These are phyloP conservation scores for Orthosia cruda DNA, from an alignment of 2,888 invertebrate genomes.

Conservation along the genomic window DNA sequence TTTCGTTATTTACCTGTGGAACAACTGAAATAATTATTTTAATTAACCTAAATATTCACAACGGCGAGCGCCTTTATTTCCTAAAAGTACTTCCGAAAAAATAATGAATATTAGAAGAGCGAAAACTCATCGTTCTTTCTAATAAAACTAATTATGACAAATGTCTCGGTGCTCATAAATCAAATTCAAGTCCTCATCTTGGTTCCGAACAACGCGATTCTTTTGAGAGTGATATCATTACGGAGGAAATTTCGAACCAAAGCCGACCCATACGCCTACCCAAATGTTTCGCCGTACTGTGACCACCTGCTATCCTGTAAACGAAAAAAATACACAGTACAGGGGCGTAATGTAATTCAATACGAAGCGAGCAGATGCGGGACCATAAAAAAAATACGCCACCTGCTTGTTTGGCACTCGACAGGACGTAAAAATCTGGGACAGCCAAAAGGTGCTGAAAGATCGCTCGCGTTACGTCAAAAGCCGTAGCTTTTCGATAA, in stretches of 20 bases:
- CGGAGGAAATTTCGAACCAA: slow-evolving; percentile 35
- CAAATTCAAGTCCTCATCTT: slow-evolving; percentile 52
- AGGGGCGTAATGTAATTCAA: slow-evolving; percentile 70
- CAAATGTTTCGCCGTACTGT: slow-evolving; percentile 44
- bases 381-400: slow-evolving; percentile 69
- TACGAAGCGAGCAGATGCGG: slow-evolving; percentile 69
- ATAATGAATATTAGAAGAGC: slow-evolving; percentile 36
- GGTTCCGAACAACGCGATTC: slow-evolving; percentile 33
- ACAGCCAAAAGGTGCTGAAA: slow-evolving; percentile 58
- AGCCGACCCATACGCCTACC: slow-evolving; percentile 23
- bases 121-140: slow-evolving; percentile 52
- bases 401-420: slow-evolving; percentile 74
- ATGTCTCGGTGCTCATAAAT: slow-evolving; percentile 60
- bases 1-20: slow-evolving; percentile 46
- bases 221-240: slow-evolving; percentile 42
- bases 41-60: slow-evolving; percentile 43
- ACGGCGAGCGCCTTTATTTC: slow-evolving; percentile 9
- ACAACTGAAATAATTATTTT: slow-evolving; percentile 49
- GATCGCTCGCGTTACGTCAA: slow-evolving; percentile 43
- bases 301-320: slow-evolving; percentile 58
- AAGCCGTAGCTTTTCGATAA: slow-evolving; percentile 51
- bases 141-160: slow-evolving; percentile 66
- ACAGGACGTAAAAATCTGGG: slow-evolving; percentile 69
- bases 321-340: slow-evolving; percentile 48
- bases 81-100: slow-evolving; percentile 28